Conservation (phyloP, 2,888 invertebrate species). For the Leptinotarsa tumamoca region DNA sequence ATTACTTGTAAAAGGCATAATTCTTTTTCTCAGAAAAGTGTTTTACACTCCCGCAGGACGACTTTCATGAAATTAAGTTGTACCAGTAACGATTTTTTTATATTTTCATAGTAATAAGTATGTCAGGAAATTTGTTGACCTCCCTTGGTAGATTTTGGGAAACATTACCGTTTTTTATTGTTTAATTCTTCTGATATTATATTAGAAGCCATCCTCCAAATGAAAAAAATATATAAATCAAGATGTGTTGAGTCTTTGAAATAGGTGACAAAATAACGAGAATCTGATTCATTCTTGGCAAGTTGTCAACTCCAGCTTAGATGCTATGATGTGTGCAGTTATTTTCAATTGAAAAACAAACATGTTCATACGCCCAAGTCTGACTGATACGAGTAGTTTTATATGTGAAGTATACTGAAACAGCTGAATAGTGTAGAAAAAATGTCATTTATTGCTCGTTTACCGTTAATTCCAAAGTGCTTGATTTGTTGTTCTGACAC, state of each 20-base stretch:
- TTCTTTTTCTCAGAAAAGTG: too few species aligned
- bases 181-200: too few species aligned
- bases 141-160: too few species aligned
- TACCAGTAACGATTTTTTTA: too few species aligned
- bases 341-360: slow-evolving; percentile 44
- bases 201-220: too few species aligned
- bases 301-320: slow-evolving; percentile 34
- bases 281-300: slow-evolving; percentile 36
- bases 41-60: too few species aligned
- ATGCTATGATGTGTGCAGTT: slow-evolving; percentile 40
- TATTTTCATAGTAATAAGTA: too few species aligned
- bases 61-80: too few species aligned
- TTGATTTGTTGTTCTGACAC: slow-evolving; percentile 64
- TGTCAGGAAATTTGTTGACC: too few species aligned
- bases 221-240: too few species aligned
- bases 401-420: slow-evolving; percentile 20
- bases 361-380: slow-evolving; percentile 42
- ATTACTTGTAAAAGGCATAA: too few species aligned
- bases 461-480: slow-evolving; percentile 54
- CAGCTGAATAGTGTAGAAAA: slow-evolving; percentile 32
- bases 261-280: slow-evolving; percentile 28
- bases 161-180: too few species aligned
- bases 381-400: slow-evolving; percentile 39
- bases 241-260: neutral
- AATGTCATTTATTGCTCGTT: slow-evolving; percentile 51